Conservation (phyloP, 1,140 invertebrate species). For the Bradysia coprophila region DNA sequence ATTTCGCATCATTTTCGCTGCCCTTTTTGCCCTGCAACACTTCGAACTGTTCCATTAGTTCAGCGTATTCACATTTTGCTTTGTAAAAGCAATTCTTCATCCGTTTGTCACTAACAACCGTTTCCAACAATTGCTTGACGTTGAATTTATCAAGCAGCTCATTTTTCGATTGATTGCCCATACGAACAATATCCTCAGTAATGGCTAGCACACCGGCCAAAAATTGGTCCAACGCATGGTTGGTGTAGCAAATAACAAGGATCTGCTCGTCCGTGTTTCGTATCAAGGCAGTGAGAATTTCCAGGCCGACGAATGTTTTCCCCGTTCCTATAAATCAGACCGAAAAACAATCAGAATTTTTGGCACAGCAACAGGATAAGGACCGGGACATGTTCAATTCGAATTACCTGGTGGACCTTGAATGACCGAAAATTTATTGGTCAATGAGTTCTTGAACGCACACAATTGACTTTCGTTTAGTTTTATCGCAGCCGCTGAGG, state of each 20-base stretch:
- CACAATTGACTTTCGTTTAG: conserved; percentile 36
- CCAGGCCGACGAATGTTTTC: conserved; percentile 56
- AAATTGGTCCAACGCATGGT: conserved; percentile 80
- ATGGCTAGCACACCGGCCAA: conserved; percentile 44
- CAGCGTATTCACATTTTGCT: conserved; percentile 15
- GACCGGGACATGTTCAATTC: no score
- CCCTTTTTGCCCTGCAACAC: conserved; percentile 16
- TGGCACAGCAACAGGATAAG: no score
- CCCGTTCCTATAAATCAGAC: no score
- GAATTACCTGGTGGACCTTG: conserved; percentile 64
- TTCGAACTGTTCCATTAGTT: conserved; percentile 14
- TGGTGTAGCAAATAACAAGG: conserved; percentile 67
- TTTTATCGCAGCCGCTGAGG: conserved; percentile 18
- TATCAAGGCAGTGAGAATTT: conserved; percentile 39
- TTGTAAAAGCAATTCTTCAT: conserved; percentile 15
- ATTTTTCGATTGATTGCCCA: conserved; percentile 51
- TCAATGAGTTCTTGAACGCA: conserved; percentile 36
- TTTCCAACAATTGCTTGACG: conserved; percentile 12
- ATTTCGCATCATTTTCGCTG: conserved; percentile 9
- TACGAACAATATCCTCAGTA: conserved; percentile 39
- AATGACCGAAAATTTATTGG: conserved; percentile 47
- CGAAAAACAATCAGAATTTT: no score
- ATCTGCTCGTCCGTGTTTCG: conserved; percentile 35
- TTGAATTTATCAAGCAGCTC: conserved; percentile 30
- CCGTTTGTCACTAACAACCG: conserved; percentile 2